Percentiles rank a stretch among this genome's conserved stretches.
These are phyloP conservation scores for Scrobipalpa costella DNA, from an alignment of 2,888 invertebrate genomes.

Conservation along the genomic window DNA sequence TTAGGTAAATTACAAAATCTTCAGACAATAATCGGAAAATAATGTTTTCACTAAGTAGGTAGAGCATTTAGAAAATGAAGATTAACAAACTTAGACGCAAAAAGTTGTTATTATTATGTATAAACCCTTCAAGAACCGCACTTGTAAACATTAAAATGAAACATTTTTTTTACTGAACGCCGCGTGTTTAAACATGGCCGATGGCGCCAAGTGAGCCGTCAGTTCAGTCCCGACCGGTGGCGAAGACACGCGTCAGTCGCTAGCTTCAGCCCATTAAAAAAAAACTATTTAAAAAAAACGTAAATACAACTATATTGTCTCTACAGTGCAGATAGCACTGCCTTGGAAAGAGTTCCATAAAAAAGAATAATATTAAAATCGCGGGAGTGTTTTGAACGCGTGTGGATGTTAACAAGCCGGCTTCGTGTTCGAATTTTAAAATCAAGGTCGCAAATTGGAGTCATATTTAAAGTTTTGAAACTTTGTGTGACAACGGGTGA, in stretches of 20 bases:
- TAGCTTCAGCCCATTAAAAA: constrained; percentile 40
- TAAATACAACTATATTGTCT: constrained; percentile 41
- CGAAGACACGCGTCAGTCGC: constrained; percentile 60
- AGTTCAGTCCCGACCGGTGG: constrained; percentile 44
- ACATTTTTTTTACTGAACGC: constrained; percentile 53
- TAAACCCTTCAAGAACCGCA: neutral
- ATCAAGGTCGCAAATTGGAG: constrained; percentile 63
- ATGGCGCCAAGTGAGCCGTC: constrained; percentile 58
- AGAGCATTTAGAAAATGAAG: too few species aligned
- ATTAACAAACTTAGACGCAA: too few species aligned
- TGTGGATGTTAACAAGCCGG: constrained; percentile 61
- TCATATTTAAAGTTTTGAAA: constrained; percentile 56
- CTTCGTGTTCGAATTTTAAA: constrained; percentile 57
- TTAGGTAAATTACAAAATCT: too few species aligned
- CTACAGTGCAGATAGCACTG: constrained; percentile 18
- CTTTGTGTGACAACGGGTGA: constrained; percentile 59
- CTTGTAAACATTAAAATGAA: constrained; percentile 28
- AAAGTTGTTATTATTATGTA: too few species aligned
- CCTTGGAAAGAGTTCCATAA: constrained; percentile 39
- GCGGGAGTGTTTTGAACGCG: constrained; percentile 57
- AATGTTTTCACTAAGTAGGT: too few species aligned
- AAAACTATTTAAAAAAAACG: constrained; percentile 38
- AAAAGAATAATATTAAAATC: constrained; percentile 44
- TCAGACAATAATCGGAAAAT: too few species aligned
- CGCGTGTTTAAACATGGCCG: constrained; percentile 63